Base-by-base conservation (phyloP, 2,797 vertebrate genomes). In the Poeciliopsis gracilis region DNA sequence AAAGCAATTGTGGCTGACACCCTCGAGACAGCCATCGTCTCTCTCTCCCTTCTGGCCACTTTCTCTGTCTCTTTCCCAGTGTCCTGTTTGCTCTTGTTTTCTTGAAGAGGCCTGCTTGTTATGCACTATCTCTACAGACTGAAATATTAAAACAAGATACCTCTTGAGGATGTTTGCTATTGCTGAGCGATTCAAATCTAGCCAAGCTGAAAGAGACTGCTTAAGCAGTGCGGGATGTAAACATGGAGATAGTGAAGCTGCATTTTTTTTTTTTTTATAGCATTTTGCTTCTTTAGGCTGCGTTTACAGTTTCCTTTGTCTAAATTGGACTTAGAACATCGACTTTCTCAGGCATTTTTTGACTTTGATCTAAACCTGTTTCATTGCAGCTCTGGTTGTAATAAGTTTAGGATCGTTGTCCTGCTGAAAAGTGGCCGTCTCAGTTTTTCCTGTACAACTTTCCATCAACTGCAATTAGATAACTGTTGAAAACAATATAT, bases 1-100 rank as follows among this genome's bases (percentile, higher is more conserved):
- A 88, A 91, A 86, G 84, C 87, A 81, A 88, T 89, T 87, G 90
- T 84, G 80, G 87, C 86, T 77, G 91, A 90, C 89, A 84, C 92
- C 83, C 86, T 73, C 43, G 87, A 91, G 93, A 93, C 88, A 83
- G 84, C 77, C 73, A 28, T 82, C 79, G 81, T 82, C 88, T 78
- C 77, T 30, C 49, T 72, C 72, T 45, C 77, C 28, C 53, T 74
- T 67, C 53, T 66, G 13, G 10, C 30, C 76, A 76, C 79, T 63
- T 38, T 49, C 78, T 81, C 49, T 46, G 43, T 66, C 55, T 81
- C 75, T 77, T 74, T 78, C 5, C 5, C 75, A 69, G 3, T 63
- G 53, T 81, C 67, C 79, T 84, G 84, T 90, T 93, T 88, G 79
- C 86, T 86, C 86, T 77, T 66, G 69, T 81, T 88, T 81, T 84